phyloP scores from a whole-genome alignment of 2,888 invertebrate species.

The Muschampia plurimacula region DNA sequence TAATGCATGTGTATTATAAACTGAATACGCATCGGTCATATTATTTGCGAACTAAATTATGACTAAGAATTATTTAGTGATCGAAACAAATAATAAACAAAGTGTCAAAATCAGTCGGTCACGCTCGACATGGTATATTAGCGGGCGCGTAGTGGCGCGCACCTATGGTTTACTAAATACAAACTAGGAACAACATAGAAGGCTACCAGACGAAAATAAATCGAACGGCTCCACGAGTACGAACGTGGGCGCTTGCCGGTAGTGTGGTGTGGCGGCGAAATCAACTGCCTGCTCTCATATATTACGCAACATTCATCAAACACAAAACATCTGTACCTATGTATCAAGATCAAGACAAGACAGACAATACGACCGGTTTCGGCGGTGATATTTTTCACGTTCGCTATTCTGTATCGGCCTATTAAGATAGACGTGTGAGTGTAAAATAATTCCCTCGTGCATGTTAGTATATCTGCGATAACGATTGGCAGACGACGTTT shows the following conservation, averaged over 20 bases:
- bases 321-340: slow-evolving; percentile 56
- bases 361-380: slow-evolving; percentile 66
- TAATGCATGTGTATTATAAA: too few relatives aligned
- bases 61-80: too few relatives aligned
- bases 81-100: not conserved
- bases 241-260: slow-evolving; percentile 58
- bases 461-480: slow-evolving; percentile 72
- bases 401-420: slow-evolving; percentile 60
- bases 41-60: too few relatives aligned
- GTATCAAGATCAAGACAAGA: slow-evolving; percentile 41
- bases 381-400: slow-evolving; percentile 66
- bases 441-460: slow-evolving; percentile 56
- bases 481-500: slow-evolving; percentile 70
- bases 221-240: slow-evolving; percentile 57
- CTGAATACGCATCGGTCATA: too few relatives aligned
- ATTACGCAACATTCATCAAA: slow-evolving; percentile 59
- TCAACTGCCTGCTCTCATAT: slow-evolving; percentile 52
- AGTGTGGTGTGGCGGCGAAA: slow-evolving; percentile 60
- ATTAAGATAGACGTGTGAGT: slow-evolving; percentile 65
- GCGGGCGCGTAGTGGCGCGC: slow-evolving; percentile 51
- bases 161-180: slow-evolving; percentile 53
- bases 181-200: slow-evolving; percentile 48
- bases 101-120: slow-evolving; percentile 43
- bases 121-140: slow-evolving; percentile 53
- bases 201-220: slow-evolving; percentile 65